Conservation (phyloP, 92 coral and sea anemone genomes). For the Montipora capitata region DNA sequence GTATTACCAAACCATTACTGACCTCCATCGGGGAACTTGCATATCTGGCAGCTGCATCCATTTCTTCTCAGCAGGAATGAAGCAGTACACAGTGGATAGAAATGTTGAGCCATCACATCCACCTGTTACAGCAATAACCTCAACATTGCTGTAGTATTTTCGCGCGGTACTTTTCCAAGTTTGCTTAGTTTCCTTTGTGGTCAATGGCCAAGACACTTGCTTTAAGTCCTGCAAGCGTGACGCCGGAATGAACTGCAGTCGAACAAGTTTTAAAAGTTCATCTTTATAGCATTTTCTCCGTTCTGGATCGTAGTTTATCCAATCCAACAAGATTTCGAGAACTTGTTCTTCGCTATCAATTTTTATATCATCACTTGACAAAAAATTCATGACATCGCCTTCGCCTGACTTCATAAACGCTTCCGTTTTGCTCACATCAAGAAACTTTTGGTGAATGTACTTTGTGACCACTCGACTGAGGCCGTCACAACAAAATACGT, state of each 20-base stretch:
- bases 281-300: slow-evolving; percentile 41
- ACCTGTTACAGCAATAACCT: slow-evolving; percentile 85
- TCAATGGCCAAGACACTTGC: not conserved
- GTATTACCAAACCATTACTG: not conserved
- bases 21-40: slow-evolving; percentile 95
- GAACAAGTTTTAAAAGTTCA: slow-evolving; percentile 70
- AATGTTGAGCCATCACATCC: slow-evolving; percentile 84
- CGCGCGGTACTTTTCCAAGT: slow-evolving; percentile 51
- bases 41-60: slow-evolving; percentile 82
- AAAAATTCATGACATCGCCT: slow-evolving; percentile 63
- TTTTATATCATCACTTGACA: slow-evolving; percentile 86
- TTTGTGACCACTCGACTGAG: slow-evolving; percentile 70
- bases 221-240: slow-evolving; percentile 47
- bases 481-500: slow-evolving; percentile 74
- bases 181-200: not conserved
- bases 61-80: slow-evolving; percentile 77
- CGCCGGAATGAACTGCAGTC: slow-evolving; percentile 71
- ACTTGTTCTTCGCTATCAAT: slow-evolving; percentile 83
- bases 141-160: slow-evolving; percentile 81
- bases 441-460: slow-evolving; percentile 69
- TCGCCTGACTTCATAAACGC: slow-evolving; percentile 68
- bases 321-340: slow-evolving; percentile 72
- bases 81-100: slow-evolving; percentile 71
- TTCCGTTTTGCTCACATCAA: slow-evolving; percentile 72
- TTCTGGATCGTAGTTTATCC: slow-evolving; percentile 75